Evolutionary conservation across 2,797 vertebrate species (phyloP).

Genomic region (Neoniphon sammara): DNA sequence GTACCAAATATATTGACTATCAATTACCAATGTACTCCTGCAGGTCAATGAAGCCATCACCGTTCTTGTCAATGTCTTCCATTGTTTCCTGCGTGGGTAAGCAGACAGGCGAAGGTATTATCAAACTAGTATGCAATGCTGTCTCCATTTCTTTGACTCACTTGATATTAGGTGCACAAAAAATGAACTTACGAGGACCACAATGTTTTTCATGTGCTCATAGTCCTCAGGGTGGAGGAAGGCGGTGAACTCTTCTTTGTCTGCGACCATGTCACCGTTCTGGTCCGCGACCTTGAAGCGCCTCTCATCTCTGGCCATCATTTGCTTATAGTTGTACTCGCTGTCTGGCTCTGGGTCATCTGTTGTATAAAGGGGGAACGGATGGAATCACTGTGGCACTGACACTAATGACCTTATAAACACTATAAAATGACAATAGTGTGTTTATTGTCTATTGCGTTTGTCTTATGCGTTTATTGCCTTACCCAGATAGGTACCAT

Average conservation of each 20-base stretch:
- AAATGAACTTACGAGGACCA: conserved; percentile 85
- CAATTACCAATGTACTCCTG: conserved; percentile 94
- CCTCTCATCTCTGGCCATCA: conserved; percentile 91
- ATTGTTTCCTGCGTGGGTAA: conserved; percentile 88
- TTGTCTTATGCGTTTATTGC: neutral
- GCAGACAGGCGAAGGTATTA: neutral
- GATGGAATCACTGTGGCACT: no score
- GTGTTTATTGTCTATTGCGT: no score
- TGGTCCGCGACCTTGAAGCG: conserved; percentile 90
- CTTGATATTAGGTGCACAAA: neutral
- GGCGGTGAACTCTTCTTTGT: conserved; percentile 90
- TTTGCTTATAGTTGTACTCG: conserved; percentile 90
- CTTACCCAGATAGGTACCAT: conserved; percentile 89
- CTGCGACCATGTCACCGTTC: conserved; percentile 86
- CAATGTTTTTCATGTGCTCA: conserved; percentile 92
- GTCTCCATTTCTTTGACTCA: neutral
- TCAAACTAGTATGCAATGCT: neutral
- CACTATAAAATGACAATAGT: neutral
- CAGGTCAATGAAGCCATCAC: conserved; percentile 91
- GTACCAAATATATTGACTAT: no score
- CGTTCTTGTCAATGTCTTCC: conserved; percentile 95
- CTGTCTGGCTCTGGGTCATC: conserved; percentile 86
- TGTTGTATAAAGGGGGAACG: conserved; percentile 51
- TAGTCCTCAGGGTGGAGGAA: conserved; percentile 94
- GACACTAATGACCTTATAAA: neutral